Base-by-base conservation (phyloP, 2,797 vertebrate species). In the Manis javanica region DNA sequence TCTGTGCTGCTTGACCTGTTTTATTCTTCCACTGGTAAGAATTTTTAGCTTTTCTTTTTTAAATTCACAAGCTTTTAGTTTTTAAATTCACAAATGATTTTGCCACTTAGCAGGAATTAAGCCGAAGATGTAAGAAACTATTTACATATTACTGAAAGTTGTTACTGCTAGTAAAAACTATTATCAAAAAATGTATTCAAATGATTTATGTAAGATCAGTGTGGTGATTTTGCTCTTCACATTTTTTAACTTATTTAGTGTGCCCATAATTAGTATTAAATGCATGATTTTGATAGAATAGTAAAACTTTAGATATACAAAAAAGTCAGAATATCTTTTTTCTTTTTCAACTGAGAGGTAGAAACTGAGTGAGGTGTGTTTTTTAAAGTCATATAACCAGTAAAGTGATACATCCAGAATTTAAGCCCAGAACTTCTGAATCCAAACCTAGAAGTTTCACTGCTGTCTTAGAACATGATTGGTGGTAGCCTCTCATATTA, bases 81-180 rank as follows among this genome's bases (percentile, higher is more conserved):
- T 84, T 78, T 9, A 53, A 63, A 61, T 42, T 78, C 63, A 87
- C 39, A 93, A 59, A 74, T 78, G 79, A 75, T 59, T 93, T 93
- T 49, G 5, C 23, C 57, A 18, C 46, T 85, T 29, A 34, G 5
- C 66, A 79, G 37, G n/a, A 88, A 91, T 74, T 29, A 90, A 74
- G 8, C 9, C 37, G 57, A 83, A 84, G 26, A 59, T 7, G 19
- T 51, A 91, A 90, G 21, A 90, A 90, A 46, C 79, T 79, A 42
- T 87, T 68, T 90, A 89, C 49, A 31, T 59, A n/a, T 71, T 53
- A 51, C 7, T 77, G 63, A 34, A 81, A 78, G 37, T 87, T 16
- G 0, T 75, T 77, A 93, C 29, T 77, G 31, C 59, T 46, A 14
- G 69, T 57, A 84, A 91, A 93, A 85, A 34, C 39, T 53, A 88